Evolutionary conservation across 2,888 invertebrate genomes (phyloP).

Genomic region (Stegana nigrithorax): DNA sequence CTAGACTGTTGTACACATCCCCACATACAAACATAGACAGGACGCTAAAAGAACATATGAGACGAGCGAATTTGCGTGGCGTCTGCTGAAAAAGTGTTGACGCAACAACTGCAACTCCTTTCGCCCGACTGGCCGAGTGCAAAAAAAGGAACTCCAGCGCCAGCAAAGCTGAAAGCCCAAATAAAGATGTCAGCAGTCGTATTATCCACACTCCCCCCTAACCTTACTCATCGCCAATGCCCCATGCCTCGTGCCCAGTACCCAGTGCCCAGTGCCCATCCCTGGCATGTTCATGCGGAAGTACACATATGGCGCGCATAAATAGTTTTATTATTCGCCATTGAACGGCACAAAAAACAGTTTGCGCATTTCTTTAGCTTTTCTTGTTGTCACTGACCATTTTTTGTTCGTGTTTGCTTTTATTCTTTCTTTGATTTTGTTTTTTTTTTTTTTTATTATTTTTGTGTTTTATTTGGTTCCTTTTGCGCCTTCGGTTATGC

Average conservation of each 20-base stretch:
- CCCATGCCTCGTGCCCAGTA: too few relatives aligned
- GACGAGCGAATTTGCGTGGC: not conserved
- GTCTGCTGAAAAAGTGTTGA: conserved; percentile 10
- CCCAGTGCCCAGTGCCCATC: too few relatives aligned
- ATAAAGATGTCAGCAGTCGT: conserved; percentile 44
- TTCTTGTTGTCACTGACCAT: not conserved
- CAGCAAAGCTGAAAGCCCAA: conserved; percentile 38
- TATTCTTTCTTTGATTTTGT: not conserved
- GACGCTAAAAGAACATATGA: not conserved
- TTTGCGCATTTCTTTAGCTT: conserved; percentile 34
- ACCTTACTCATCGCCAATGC: too few relatives aligned
- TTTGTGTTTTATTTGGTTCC: not conserved
- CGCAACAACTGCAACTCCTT: not conserved
- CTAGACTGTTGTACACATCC: too few relatives aligned
- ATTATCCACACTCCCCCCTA: conserved; percentile 38
- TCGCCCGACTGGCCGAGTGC: not conserved
- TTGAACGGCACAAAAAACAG: conserved; percentile 31
- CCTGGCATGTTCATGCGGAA: not conserved
- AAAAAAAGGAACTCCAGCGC: not conserved
- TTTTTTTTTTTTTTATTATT: not conserved
- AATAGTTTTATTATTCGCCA: conserved; percentile 52
- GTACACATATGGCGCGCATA: conserved; percentile 54
- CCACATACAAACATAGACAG: not conserved
- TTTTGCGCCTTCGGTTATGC: conserved; percentile 25
- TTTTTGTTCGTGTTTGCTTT: not conserved